phyloP scores from a whole-genome alignment of 2,888 invertebrate genomes.

The Ypsolopha sequella region DNA sequence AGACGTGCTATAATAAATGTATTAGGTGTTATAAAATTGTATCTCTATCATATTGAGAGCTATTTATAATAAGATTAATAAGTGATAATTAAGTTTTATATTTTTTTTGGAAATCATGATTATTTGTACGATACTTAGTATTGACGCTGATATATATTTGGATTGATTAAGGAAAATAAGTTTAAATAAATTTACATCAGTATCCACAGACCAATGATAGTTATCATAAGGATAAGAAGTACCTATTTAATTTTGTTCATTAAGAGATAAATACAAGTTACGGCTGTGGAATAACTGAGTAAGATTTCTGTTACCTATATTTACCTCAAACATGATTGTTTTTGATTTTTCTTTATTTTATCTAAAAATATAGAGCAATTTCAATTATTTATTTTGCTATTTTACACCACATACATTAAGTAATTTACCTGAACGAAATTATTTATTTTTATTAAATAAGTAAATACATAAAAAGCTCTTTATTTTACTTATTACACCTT shows the following conservation, averaged over 20 bases:
- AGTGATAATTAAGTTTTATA: slow-evolving; percentile 1
- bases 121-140: not conserved
- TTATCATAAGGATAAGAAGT: slow-evolving; percentile 9
- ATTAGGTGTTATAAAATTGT: not conserved
- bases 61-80: not conserved
- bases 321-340: not conserved
- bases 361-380: too few relatives aligned
- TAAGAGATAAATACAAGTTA: not conserved
- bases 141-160: not conserved
- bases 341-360: not conserved
- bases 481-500: too few relatives aligned
- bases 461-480: too few relatives aligned
- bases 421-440: too few relatives aligned
- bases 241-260: slow-evolving; percentile 12
- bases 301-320: too few relatives aligned
- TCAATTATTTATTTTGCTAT: too few relatives aligned
- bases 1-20: not conserved
- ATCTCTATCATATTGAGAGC: not conserved
- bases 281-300: not conserved
- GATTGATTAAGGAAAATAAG: too few relatives aligned
- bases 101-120: slow-evolving; percentile 1
- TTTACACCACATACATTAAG: too few relatives aligned
- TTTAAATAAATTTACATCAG: slow-evolving; percentile 5
- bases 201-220: slow-evolving; percentile 12
- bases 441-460: too few relatives aligned